These are phyloP conservation scores for Drosophila kuntzei DNA, from an alignment of 2,888 invertebrate species.

Conservation along the genomic window DNA sequence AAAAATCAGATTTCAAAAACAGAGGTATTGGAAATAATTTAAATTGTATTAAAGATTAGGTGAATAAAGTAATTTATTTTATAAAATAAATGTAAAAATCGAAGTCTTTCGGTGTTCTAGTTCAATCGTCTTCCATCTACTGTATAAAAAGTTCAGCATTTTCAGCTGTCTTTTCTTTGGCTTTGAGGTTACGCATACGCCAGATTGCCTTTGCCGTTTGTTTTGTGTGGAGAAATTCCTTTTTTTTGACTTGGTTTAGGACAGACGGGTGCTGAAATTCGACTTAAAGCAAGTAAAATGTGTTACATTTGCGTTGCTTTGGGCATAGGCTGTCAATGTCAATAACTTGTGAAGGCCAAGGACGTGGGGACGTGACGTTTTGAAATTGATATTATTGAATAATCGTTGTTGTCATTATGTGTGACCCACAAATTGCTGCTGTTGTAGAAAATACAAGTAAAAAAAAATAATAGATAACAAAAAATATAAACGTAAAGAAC, in stretches of 20 bases:
- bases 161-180: conserved; percentile 7
- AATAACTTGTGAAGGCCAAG: conserved; percentile 37
- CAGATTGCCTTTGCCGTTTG: conserved; percentile 25
- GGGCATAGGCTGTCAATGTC: conserved; percentile 22
- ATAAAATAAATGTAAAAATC: neutral
- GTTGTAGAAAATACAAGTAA: neutral
- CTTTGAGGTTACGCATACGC: conserved; percentile 51
- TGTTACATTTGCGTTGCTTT: conserved; percentile 11
- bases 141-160: neutral
- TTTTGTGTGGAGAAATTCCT: neutral
- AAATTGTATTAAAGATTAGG: neutral
- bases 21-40: too few relatives aligned
- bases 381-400: conserved; percentile 58
- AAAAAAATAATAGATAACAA: conserved; percentile 1
- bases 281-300: conserved; percentile 39
- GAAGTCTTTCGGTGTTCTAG: neutral
- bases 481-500: neutral
- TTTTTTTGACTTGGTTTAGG: neutral
- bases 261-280: conserved; percentile 7
- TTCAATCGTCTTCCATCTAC: conserved; percentile 3
- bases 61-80: neutral
- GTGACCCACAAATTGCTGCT: conserved; percentile 33
- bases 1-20: too few relatives aligned
- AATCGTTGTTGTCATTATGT: conserved; percentile 36
- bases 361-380: conserved; percentile 27